Percentiles rank a stretch among this genome's conserved stretches.
phyloP scores from a whole-genome alignment of 2,113 vertebrate genomes.

The Micronycteris hirsuta region DNA sequence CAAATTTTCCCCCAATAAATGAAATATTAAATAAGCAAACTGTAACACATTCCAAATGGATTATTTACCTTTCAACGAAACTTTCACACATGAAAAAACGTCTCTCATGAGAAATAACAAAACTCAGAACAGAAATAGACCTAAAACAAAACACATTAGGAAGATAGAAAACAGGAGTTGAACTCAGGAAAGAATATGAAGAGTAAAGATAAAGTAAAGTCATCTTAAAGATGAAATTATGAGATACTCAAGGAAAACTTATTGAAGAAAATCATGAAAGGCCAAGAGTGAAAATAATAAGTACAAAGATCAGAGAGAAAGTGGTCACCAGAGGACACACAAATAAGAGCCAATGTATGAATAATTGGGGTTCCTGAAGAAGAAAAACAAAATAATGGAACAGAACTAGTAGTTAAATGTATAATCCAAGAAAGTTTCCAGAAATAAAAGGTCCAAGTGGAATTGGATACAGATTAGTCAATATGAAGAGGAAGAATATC shows the following conservation, averaged over 20 bases:
- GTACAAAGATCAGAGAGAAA: not conserved
- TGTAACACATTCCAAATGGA: not conserved
- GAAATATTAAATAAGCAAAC: not conserved
- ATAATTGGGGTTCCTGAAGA: not conserved
- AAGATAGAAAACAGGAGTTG: not conserved
- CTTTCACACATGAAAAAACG: not conserved
- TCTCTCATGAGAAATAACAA: constrained; percentile 8
- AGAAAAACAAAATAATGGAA: not conserved
- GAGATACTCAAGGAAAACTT: not conserved
- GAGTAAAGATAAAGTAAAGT: not conserved
- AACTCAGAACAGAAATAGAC: not conserved
- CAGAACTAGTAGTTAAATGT: not conserved
- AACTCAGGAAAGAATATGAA: not conserved
- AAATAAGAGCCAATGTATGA: not conserved
- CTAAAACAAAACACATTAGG: not conserved
- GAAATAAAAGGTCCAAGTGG: not conserved
- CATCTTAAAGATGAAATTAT: not conserved
- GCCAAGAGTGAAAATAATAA: not conserved
- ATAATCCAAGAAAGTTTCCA: not conserved
- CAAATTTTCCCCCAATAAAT: not conserved
- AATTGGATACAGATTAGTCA: not conserved
- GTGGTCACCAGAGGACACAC: not conserved
- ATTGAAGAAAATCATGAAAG: not conserved
- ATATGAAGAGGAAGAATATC: not conserved
- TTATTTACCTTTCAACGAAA: not conserved